Evolutionary conservation across 2,888 invertebrate genomes (phyloP).

Genomic region (Strigamia crassipes): DNA sequence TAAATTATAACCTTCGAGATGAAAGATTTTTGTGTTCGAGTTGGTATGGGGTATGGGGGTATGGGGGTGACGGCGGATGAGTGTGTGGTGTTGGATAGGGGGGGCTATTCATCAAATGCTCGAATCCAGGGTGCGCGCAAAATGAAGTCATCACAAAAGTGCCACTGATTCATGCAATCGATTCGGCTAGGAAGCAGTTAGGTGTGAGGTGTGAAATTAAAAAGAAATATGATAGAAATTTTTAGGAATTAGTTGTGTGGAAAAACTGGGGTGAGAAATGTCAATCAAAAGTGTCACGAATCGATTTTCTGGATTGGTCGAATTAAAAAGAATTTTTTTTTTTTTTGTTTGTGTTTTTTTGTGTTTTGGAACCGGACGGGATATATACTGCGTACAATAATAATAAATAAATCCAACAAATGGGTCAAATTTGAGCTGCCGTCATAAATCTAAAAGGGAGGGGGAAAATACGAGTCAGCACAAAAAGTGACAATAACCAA

Average conservation of each 20-base stretch:
- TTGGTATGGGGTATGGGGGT: too few species aligned
- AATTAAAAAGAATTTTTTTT: too few species aligned
- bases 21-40: background rate
- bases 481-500: too few species aligned
- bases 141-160: constrained; percentile 32
- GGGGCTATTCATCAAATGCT: constrained; percentile 6
- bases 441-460: too few species aligned
- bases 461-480: too few species aligned
- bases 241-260: background rate
- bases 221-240: background rate
- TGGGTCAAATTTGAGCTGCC: too few species aligned
- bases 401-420: too few species aligned
- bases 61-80: background rate
- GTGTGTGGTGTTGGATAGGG: background rate
- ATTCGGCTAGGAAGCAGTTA: background rate
- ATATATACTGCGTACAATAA: too few species aligned
- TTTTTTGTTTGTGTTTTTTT: too few species aligned
- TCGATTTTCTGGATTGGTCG: background rate
- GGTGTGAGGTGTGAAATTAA: constrained; percentile 33
- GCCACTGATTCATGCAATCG: constrained; percentile 39
- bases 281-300: background rate
- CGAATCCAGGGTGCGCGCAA: background rate
- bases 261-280: background rate
- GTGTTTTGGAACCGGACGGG: too few species aligned
- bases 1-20: constrained; percentile 30